Evolutionary conservation across 1,140 invertebrate species (phyloP), one percentile per base, ranked within the genome.

Genomic region (Monomorium pharaonis): DNA sequence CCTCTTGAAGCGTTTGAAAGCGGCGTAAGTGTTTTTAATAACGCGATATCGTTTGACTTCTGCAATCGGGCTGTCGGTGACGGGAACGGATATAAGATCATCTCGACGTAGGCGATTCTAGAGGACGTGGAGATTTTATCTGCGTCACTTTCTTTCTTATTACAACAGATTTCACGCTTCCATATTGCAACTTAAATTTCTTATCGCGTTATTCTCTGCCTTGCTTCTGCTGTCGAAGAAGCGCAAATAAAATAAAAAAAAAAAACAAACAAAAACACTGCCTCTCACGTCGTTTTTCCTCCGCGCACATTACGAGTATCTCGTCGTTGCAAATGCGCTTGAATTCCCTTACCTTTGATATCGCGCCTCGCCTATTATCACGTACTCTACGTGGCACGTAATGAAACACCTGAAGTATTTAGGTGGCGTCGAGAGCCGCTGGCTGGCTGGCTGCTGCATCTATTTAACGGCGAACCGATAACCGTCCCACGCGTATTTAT

Each of bases 391-490:
- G 21, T 51, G 67, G 30, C 1, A 0, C 51, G 37, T 54, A n/a
- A n/a, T n/a, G 51, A 21, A 54, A 54, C 21, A 54, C 51, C 21
- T 54, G 51, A 54, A 54, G 51, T 54, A 54, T 54, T 54, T 54
- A 54, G 51, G 51, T 54, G 24, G 54, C 54, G 21, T 47, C 65
- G 60, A 63, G 18, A 44, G n/a, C n/a, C n/a, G n/a, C n/a, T n/a
- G n/a, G n/a, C n/a, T n/a, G n/a, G n/a, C n/a, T n/a, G n/a, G n/a
- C n/a, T n/a, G n/a, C 14, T 18, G 78, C 67, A 72, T 83, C 37
- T 74, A 81, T 81, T 81, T 72, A 83, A 58, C 54, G 51, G 0
- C 37, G 54, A 21, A 6, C 24, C 51, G 37, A 81, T 81, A 70
- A 58, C 30, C 37, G 12, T 58, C 49, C 30, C 24, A 54, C 67